Conservation (phyloP, 2,888 invertebrate genomes). For the Chalcosyrphus nemorum region DNA sequence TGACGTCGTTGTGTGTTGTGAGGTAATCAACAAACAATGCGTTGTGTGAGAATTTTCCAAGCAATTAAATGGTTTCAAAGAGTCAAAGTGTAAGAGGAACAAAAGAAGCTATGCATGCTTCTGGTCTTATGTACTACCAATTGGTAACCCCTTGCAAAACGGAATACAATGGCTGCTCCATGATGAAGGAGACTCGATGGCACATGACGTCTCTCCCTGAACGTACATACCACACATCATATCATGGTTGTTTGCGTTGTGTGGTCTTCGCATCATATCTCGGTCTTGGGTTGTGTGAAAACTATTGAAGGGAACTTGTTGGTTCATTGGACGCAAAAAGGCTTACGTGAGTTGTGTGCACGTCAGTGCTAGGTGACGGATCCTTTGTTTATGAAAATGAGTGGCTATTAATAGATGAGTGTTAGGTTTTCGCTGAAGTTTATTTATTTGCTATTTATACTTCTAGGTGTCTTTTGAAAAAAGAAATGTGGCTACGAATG, state of each 20-base stretch:
- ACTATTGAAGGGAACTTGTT: conserved; percentile 58
- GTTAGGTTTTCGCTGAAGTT: background rate
- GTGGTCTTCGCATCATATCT: conserved; percentile 61
- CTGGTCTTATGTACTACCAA: background rate
- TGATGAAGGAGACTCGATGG: conserved; percentile 26
- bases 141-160: conserved; percentile 39
- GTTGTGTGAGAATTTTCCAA: conserved; percentile 58
- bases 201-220: conserved; percentile 18
- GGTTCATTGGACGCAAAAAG: conserved; percentile 72
- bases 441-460: background rate
- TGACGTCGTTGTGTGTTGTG: conserved; percentile 26
- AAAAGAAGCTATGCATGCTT: too few relatives aligned
- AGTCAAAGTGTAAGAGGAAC: background rate
- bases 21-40: conserved; percentile 56
- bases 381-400: conserved; percentile 55
- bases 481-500: conserved; percentile 1
- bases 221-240: conserved; percentile 3
- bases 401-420: conserved; percentile 52
- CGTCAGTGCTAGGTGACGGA: conserved; percentile 47
- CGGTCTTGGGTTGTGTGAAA: conserved; percentile 26
- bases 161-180: conserved; percentile 14
- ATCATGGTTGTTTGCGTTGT: conserved; percentile 48
- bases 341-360: conserved; percentile 52
- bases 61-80: conserved; percentile 62
- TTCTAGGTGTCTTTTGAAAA: conserved; percentile 3